Evolutionary conservation across 2,113 vertebrate genomes (phyloP).

Genomic region (Megalops atlanticus): DNA sequence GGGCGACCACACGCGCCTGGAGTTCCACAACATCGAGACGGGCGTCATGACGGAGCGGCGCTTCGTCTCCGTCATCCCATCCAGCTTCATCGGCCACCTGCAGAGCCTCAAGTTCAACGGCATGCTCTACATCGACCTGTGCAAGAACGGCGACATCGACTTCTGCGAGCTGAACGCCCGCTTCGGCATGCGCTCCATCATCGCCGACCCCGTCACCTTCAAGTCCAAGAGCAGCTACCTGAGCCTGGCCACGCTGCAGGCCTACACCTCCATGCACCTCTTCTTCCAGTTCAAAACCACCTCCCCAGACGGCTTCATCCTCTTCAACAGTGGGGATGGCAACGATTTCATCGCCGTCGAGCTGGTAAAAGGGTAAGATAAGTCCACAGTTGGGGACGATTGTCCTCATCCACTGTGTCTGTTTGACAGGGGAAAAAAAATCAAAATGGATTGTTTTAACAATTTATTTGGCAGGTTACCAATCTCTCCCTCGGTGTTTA

Average conservation of each 20-base stretch:
- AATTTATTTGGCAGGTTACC: constrained; percentile 16
- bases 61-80: constrained; percentile 90
- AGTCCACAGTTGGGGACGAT: neutral
- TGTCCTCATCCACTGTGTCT: neutral
- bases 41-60: constrained; percentile 96
- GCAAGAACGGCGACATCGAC: constrained; percentile 98
- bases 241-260: constrained; percentile 93
- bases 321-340: constrained; percentile 88
- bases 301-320: constrained; percentile 92
- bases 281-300: constrained; percentile 99
- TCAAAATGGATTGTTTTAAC: neutral
- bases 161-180: constrained; percentile 96
- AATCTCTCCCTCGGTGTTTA: constrained; percentile 5
- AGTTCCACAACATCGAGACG: constrained; percentile 98
- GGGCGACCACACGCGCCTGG: constrained; percentile 96
- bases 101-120: constrained; percentile 97
- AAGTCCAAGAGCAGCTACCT: constrained; percentile 97
- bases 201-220: constrained; percentile 95
- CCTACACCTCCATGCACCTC: constrained; percentile 98
- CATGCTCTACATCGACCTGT: constrained; percentile 96
- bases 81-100: constrained; percentile 96
- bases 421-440: constrained; percentile 29
- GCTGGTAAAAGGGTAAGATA: constrained; percentile 89
- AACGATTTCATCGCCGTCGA: constrained; percentile 96
- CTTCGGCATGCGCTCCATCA: constrained; percentile 94